Conservation (phyloP, 2,113 vertebrate genomes). For the Gnathonemus longibarbis region DNA sequence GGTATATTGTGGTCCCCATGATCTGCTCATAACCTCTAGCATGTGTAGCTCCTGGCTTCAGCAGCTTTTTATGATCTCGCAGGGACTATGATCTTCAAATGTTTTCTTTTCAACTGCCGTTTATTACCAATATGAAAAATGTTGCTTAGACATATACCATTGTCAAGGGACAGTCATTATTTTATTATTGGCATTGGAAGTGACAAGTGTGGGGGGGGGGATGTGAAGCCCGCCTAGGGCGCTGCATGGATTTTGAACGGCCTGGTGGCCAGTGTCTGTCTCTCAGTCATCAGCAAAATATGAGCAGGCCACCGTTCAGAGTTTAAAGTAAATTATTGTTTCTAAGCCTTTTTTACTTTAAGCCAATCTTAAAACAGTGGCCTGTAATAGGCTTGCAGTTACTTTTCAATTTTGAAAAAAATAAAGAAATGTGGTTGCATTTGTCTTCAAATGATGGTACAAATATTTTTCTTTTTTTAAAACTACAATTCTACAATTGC, state of each 20-base stretch:
- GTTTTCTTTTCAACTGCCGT: not conserved
- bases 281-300: not conserved
- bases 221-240: not conserved
- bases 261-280: not conserved
- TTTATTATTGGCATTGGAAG: not conserved
- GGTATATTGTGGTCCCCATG: not conserved
- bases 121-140: not conserved
- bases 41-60: not conserved
- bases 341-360: not conserved
- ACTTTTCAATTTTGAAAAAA: not conserved
- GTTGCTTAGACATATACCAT: not conserved
- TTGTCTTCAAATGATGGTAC: not conserved
- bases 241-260: not conserved
- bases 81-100: conserved; percentile 1
- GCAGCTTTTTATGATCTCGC: not conserved
- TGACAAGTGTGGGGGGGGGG: not conserved
- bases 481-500: not conserved
- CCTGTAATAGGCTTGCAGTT: not conserved
- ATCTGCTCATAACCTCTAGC: not conserved
- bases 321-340: conserved; percentile 8
- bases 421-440: not conserved
- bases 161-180: not conserved
- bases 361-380: not conserved
- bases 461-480: not conserved
- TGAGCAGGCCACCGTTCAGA: not conserved